These are phyloP conservation scores for Agrilus biguttatus DNA, from an alignment of 2,888 invertebrate species.

Conservation along the genomic window DNA sequence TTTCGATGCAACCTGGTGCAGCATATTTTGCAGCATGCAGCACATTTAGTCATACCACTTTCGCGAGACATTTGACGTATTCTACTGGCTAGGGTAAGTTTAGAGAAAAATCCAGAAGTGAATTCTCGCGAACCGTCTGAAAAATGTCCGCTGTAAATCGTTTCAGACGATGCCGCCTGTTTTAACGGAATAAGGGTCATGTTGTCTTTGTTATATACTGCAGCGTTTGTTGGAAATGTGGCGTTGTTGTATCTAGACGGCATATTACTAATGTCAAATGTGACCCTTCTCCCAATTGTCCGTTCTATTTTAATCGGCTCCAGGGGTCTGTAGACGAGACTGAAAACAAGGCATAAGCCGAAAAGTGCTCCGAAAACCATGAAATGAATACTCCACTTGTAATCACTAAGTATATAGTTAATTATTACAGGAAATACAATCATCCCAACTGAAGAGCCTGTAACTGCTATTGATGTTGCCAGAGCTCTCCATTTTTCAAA, in stretches of 20 bases:
- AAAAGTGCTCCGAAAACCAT: slow-evolving; percentile 31
- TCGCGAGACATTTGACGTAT: no score
- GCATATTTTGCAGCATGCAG: background rate
- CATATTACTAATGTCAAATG: background rate
- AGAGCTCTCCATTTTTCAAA: slow-evolving; percentile 60
- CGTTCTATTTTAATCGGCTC: slow-evolving; percentile 10
- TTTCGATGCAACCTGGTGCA: slow-evolving; percentile 5
- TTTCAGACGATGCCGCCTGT: no score
- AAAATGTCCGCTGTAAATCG: no score
- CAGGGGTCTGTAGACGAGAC: slow-evolving; percentile 19
- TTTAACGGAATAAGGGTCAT: no score
- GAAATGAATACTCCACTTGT: slow-evolving; percentile 45
- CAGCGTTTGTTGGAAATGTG: slow-evolving; percentile 11
- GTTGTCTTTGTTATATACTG: slow-evolving; percentile 1
- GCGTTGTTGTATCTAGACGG: slow-evolving; percentile 9
- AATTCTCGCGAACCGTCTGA: no score
- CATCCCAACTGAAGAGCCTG: slow-evolving; percentile 56
- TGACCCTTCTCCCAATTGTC: background rate
- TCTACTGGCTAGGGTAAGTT: no score
- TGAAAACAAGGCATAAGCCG: slow-evolving; percentile 10
- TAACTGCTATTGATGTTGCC: slow-evolving; percentile 58
- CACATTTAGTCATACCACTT: no score
- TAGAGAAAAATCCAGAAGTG: no score
- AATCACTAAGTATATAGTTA: slow-evolving; percentile 30
- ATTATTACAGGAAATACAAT: slow-evolving; percentile 45